Evolutionary conservation across 2,797 vertebrate species (phyloP), one percentile per base, ranked within the genome.

Genomic region (Brotula barbata): DNA sequence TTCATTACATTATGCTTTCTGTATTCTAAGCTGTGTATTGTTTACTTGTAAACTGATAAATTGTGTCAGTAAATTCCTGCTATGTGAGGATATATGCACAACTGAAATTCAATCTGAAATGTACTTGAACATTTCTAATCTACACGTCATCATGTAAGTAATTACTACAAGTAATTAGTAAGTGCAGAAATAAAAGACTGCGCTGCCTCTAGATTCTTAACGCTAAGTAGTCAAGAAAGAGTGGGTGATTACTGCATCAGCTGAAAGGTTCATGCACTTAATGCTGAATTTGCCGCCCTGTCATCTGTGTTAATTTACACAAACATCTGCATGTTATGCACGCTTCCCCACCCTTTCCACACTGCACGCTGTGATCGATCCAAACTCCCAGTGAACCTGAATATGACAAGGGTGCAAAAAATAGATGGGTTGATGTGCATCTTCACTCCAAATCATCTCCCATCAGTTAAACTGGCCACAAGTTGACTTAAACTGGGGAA

Each of bases 401-500:
- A 22, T 11, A 13, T n/a, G 3, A 46, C 45, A 64, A 51, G 17
- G 12, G 15, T 58, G 41, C 47, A 47, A 43, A 63, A 53, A 64
- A 52, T 48, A 39, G 31, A 58, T 22, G 40, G 36, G 33, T 75
- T 49, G 48, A 69, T 62, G 50, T 45, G 48, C 6, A 15, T 50
- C 62, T n/a, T 58, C 12, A 58, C 58, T 60, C 51, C 10, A 39
- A 75, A 50, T 72, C 51, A 37, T 22, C 7, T n/a, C 20, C 34
- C 44, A 73, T 75, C 58, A 63, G 58, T 81, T 78, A 64, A 57
- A 75, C 34, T 60, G 68, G 73, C 61, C 68, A 64, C 39, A 52
- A 12, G 39, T 57, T 50, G 46, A 56, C 10, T 60, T n/a, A 8
- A 43, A 40, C 15, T 16, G 12, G 45, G 23, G 46, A 28, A 76